These are phyloP conservation scores for Tetrapedia diversipes DNA, from an alignment of 2,888 invertebrate species.

Conservation along the genomic window DNA sequence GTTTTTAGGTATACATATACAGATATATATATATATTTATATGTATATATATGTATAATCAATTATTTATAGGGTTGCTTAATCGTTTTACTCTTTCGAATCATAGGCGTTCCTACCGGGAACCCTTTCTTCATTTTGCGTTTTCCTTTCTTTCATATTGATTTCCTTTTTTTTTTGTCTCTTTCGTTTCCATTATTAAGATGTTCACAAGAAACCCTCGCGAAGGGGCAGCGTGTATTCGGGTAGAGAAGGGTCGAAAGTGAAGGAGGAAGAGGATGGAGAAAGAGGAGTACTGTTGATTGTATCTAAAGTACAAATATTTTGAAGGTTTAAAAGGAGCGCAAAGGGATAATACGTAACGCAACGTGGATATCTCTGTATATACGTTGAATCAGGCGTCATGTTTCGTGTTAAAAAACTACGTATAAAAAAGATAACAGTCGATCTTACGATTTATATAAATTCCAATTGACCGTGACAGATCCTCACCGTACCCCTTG, in stretches of 20 bases:
- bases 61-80: constrained; percentile 81
- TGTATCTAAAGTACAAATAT: constrained; percentile 59
- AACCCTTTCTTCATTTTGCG: constrained; percentile 17
- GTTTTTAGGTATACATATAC: constrained; percentile 77
- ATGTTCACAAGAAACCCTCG: constrained; percentile 18
- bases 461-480: neutral
- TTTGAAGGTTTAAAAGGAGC: constrained; percentile 35
- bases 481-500: no score
- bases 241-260: constrained; percentile 23
- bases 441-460: neutral
- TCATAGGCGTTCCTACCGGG: constrained; percentile 37
- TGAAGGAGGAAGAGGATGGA: constrained; percentile 28
- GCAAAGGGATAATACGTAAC: constrained; percentile 44
- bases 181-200: neutral
- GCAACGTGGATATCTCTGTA: constrained; percentile 53
- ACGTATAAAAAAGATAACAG: neutral
- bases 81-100: constrained; percentile 67
- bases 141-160: neutral
- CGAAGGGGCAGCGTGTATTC: constrained; percentile 30
- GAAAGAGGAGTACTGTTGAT: constrained; percentile 34
- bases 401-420: neutral
- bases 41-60: constrained; percentile 77
- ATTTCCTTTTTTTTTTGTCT: no score
- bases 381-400: constrained; percentile 31
- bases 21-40: constrained; percentile 77